These are phyloP conservation scores for Caenorhabditis briggsae DNA, from an alignment of 1,140 invertebrate genomes.

Conservation along the genomic window DNA sequence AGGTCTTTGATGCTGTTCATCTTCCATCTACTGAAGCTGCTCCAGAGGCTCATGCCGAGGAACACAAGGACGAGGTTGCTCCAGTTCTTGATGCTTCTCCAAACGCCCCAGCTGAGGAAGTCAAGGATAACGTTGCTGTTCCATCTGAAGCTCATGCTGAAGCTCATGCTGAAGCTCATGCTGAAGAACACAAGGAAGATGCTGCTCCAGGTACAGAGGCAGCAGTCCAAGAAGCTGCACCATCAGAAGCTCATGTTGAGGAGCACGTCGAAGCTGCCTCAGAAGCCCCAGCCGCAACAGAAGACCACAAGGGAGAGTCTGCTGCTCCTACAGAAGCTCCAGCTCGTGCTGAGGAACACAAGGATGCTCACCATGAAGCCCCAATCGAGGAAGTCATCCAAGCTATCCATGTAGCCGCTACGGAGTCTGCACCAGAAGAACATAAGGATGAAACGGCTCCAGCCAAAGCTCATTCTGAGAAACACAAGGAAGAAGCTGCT, in stretches of 20 bases:
- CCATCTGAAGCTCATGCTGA: neutral
- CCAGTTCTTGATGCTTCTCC: neutral
- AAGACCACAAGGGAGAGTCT: neutral
- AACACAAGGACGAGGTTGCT: slow-evolving; percentile 8
- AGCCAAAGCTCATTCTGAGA: neutral
- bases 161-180: neutral
- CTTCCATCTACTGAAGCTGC: neutral
- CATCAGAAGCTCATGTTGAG: neutral
- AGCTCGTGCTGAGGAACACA: neutral
- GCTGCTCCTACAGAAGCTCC: neutral
- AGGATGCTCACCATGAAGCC: neutral
- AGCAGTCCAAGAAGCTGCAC: neutral
- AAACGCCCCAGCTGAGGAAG: neutral
- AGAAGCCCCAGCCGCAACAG: neutral
- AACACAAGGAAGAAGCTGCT: neutral
- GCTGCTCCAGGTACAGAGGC: neutral
- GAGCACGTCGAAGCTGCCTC: neutral
- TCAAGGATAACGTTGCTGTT: neutral
- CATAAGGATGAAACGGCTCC: neutral
- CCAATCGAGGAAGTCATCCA: slow-evolving; percentile 1
- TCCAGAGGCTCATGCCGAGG: neutral
- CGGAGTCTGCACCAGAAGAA: slow-evolving; percentile 2
- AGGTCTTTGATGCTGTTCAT: slow-evolving; percentile 21
- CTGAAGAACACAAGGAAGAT: neutral
- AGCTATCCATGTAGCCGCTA: neutral